Base-by-base conservation (phyloP, 2,113 vertebrate genomes). In the Podilymbus podiceps region DNA sequence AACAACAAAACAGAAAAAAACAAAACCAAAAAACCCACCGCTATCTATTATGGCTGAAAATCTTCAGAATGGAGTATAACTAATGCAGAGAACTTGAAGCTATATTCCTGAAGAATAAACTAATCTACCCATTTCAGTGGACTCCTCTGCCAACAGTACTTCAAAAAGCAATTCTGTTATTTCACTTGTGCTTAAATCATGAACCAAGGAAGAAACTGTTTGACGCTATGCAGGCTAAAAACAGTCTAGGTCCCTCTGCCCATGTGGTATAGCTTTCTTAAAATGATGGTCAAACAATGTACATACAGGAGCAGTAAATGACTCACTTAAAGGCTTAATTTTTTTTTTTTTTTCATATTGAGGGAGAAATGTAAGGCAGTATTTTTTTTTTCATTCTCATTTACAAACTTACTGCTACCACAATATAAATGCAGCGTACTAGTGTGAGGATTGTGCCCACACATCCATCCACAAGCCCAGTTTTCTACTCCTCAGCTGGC, bases 81-180 rank as follows among this genome's bases (percentile, higher is more conserved):
- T 90, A 93, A 94, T 80, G 63, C 8, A 77, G 82, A 69, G 75
- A 95, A 90, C 42, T 46, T 76, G 53, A 93, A 92, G 56, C 42
- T 86, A 21, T 74, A 74, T 56, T 59, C 83, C 68, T 47, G 47
- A 80, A 95, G 92, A 93, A 80, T 84, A 83, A 95, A 86, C 63
- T 80, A 80, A 85, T 89, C 33, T 80, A 50, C 76, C 84, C 46
- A 77, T 88, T 90, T 80, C 63, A 83, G 55, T 21, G 30, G 67
- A 88, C 24, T 85, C 15, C 27, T 89, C 58, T 89, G 81, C 52
- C 74, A 93, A 89, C 27, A 50, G 59, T 35, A 78, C 74, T 95
- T 67, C 71, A 82, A 87, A 82, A 86, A 80, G 52, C 69, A 89
- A 88, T 72, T 79, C 40, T 58, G 64, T 44, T 83, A 73, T 88